Conservation (phyloP, 2,888 invertebrate species). For the Lasioglossum leucozonium region DNA sequence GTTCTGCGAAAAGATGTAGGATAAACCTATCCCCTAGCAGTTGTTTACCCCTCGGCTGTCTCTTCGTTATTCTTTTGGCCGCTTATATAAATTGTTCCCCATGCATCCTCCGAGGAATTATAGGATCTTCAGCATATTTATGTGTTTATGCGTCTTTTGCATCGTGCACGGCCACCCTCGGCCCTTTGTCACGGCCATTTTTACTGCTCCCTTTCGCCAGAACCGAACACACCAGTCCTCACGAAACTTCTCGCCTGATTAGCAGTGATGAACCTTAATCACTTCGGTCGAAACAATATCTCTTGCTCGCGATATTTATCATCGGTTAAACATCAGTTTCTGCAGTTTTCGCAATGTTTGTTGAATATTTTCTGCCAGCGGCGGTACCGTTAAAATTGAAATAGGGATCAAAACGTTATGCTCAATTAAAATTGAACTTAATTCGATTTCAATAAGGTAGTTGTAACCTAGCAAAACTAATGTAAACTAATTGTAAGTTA, state of each 20-base stretch:
- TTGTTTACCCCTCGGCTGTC: conserved; percentile 34
- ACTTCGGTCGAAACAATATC: neutral
- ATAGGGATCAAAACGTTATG: neutral
- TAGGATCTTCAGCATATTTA: conserved; percentile 51
- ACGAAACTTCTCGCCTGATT: neutral
- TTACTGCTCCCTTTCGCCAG: neutral
- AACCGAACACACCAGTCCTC: too few species aligned
- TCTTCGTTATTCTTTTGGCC: conserved; percentile 23
- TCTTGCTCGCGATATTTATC: neutral
- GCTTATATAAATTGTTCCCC: conserved; percentile 38
- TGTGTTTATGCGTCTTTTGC: conserved; percentile 30
- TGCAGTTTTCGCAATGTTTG: too few species aligned
- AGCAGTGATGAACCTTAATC: neutral
- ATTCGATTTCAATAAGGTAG: too few species aligned
- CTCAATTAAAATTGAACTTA: too few species aligned
- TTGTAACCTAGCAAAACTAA: too few species aligned
- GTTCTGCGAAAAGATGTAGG: conserved; percentile 52
- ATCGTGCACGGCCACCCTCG: neutral
- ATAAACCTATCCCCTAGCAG: conserved; percentile 38
- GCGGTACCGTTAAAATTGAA: neutral
- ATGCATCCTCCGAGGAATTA: conserved; percentile 38
- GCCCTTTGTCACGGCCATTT: conserved; percentile 25
- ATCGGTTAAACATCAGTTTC: too few species aligned
- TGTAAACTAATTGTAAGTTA: too few species aligned
- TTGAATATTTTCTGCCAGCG: neutral